phyloP scores from a whole-genome alignment of 2,113 vertebrate genomes.

The Montifringilla adamsi region DNA sequence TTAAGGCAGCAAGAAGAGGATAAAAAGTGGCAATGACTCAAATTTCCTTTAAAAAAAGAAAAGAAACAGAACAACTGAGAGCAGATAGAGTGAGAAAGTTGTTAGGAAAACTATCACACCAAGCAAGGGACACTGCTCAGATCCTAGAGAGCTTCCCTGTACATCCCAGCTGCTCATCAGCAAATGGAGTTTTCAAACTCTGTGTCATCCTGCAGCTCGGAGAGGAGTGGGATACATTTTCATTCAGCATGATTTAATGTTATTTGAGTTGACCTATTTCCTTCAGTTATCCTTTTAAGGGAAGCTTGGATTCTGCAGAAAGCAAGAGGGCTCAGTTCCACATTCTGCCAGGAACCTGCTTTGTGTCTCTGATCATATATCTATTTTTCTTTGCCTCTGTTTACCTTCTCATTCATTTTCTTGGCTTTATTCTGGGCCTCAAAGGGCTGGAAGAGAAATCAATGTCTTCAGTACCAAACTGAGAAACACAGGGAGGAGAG shows the following conservation, averaged over 20 bases:
- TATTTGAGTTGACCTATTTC: conserved; percentile 46
- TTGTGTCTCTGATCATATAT: background rate
- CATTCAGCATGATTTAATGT: background rate
- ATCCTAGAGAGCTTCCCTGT: background rate
- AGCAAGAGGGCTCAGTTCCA: background rate
- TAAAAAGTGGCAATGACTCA: background rate
- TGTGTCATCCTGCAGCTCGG: background rate
- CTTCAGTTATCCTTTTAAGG: conserved; percentile 44
- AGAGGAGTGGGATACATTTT: background rate
- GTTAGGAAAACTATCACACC: background rate
- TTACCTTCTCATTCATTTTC: conserved; percentile 21
- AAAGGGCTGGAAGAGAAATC: background rate
- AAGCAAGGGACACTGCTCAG: background rate
- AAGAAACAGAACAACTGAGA: background rate
- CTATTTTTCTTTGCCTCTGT: conserved; percentile 15
- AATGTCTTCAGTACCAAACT: background rate
- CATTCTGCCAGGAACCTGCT: conserved; percentile 4
- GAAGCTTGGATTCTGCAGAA: conserved; percentile 2
- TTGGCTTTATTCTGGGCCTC: background rate
- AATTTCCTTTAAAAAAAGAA: background rate
- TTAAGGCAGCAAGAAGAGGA: background rate
- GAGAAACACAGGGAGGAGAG: background rate
- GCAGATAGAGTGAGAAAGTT: background rate
- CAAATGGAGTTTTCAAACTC: background rate
- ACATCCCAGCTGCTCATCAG: background rate